Base-by-base conservation (phyloP, 2,113 vertebrate genomes). In the Xyliphius kryptos region DNA sequence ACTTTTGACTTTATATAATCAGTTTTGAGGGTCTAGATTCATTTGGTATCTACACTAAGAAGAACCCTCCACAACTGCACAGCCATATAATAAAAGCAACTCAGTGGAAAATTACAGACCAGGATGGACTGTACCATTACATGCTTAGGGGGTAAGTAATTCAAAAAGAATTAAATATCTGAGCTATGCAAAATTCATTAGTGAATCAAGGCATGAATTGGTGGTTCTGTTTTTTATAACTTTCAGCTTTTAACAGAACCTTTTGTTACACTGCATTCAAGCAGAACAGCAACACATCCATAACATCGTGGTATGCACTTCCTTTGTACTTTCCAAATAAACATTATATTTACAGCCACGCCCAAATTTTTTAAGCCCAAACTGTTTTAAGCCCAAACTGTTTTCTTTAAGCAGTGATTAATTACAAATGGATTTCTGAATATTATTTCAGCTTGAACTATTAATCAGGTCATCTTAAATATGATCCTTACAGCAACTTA, bases 21-120 rank as follows among this genome's bases (percentile, higher is more conserved):
- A 32, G 26, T 32, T 32, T 32, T 32, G 2, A 32, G 26, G 26
- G 26, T 32, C 7, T 32, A 32, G 26, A 5, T 32, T 32, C 7
- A 32, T 32, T 32, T 32, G 26, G 7, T 5, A 32, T 3, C 26
- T 32, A 32, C 7, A n/a, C n/a, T n/a, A n/a, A 32, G 26, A 32
- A 32, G 26, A 5, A 32, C 4, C 26, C 26, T 14, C 12, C 43
- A 4, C 14, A 46, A n/a, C 43, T 46, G 43, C 14, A 56, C 38
- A 54, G 11, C 20, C 48, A 62, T n/a, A 50, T 2, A 40, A 16
- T 38, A 61, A 51, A 52, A 26, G 19, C 36, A 52, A 54, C 21
- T 22, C 11, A 53, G n/a, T 38, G 21, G 38, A 63, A 63, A 54
- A 53, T 14, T 63, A 44, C 61, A 44, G 37, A 13, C 26, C 22